Percentiles rank a stretch among this genome's conserved stretches.
Evolutionary conservation across 2,888 invertebrate species (phyloP).

Genomic region (Meiosimyza platycephala): DNA sequence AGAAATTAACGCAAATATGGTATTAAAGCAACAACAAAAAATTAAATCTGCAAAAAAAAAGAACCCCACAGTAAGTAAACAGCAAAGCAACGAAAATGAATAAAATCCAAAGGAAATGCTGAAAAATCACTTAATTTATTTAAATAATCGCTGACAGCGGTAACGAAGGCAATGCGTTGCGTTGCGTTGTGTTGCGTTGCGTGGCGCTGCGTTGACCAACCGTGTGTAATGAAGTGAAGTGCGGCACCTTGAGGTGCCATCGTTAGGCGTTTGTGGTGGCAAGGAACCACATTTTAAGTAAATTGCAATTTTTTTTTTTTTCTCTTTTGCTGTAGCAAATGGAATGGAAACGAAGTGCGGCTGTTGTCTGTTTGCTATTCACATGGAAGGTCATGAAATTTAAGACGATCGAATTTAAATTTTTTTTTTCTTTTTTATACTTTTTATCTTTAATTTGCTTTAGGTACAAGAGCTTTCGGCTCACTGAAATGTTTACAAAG

Average conservation of each 20-base stretch:
- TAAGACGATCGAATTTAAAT: not conserved
- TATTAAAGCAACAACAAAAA: no score
- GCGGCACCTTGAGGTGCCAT: not conserved
- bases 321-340: not conserved
- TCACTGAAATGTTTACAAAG: not conserved
- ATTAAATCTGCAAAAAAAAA: no score
- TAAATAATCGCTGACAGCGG: slow-evolving; percentile 56
- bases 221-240: slow-evolving; percentile 11
- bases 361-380: not conserved
- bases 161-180: slow-evolving; percentile 28
- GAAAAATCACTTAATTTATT: slow-evolving; percentile 62
- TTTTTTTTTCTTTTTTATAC: not conserved
- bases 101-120: slow-evolving; percentile 28
- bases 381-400: not conserved
- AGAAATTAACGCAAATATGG: no score
- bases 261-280: not conserved
- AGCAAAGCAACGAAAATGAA: slow-evolving; percentile 3
- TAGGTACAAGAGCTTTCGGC: not conserved
- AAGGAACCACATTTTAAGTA: slow-evolving; percentile 19
- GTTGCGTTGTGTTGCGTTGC: not conserved
- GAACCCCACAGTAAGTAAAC: not conserved
- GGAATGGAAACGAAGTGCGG: not conserved
- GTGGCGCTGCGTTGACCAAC: not conserved
- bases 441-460: not conserved
- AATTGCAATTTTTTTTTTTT: slow-evolving; percentile 7